These are phyloP conservation scores for Pseudorectes ferrugineus DNA, from an alignment of 2,113 vertebrate species.

Conservation along the genomic window DNA sequence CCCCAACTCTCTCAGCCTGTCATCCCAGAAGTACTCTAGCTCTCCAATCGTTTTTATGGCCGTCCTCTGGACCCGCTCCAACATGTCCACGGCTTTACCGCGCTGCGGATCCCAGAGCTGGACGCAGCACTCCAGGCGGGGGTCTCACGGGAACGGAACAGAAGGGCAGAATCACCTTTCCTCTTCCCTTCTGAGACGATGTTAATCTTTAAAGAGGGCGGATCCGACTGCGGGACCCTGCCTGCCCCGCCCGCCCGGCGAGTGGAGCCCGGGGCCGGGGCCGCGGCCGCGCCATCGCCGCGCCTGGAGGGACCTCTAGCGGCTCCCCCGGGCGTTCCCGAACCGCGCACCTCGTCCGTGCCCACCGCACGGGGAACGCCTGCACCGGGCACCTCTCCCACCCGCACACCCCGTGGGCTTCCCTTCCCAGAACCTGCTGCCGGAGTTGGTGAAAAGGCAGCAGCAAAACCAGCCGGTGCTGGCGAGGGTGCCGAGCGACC, in stretches of 20 bases:
- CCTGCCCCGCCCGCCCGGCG: not conserved
- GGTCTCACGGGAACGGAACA: not conserved
- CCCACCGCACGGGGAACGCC: fast-evolving
- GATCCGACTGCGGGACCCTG: fast-evolving
- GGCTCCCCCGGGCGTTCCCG: not conserved
- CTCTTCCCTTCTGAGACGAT: too few species aligned
- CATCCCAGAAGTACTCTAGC: not conserved
- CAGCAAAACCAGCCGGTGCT: not conserved
- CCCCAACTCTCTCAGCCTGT: not conserved
- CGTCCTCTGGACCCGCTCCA: not conserved
- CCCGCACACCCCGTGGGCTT: fast-evolving
- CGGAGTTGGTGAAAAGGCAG: fast-evolving
- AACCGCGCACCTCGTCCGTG: fast-evolving
- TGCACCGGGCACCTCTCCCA: fast-evolving
- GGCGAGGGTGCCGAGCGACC: not conserved
- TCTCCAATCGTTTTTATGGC: too few species aligned
- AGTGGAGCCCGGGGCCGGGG: not conserved
- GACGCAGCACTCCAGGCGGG: not conserved
- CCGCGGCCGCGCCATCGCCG: not conserved
- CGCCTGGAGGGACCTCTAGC: not conserved
- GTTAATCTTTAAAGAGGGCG: fast-evolving
- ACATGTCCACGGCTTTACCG: too few species aligned
- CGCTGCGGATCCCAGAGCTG: not conserved
- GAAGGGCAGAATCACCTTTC: not conserved
- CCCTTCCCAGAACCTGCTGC: fast-evolving